Conservation (phyloP, 1,140 invertebrate species). For the Diorhabda sublineata region DNA sequence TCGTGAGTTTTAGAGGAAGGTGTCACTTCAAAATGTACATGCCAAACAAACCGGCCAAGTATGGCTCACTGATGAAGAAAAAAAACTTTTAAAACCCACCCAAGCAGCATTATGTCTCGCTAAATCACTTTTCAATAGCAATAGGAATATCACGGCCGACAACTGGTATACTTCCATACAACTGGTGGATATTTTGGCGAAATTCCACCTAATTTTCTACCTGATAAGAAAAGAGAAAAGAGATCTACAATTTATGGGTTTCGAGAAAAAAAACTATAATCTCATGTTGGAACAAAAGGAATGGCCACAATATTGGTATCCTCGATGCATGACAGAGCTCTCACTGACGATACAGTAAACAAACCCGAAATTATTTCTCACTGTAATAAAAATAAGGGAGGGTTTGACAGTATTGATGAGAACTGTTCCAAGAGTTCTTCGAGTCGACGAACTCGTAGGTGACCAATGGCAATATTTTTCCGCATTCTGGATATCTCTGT, state of each 20-base stretch:
- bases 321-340: constrained; percentile 32
- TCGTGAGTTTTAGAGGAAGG: constrained; percentile 15
- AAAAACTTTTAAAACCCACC: constrained; percentile 22
- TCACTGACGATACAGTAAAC: constrained; percentile 25
- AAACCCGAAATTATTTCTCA: constrained; percentile 44
- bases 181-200: constrained; percentile 36
- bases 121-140: constrained; percentile 34
- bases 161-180: constrained; percentile 44
- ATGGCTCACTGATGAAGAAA: constrained; percentile 17
- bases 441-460: constrained; percentile 41
- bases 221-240: constrained; percentile 18
- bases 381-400: constrained; percentile 47
- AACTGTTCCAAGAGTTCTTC: constrained; percentile 41
- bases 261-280: constrained; percentile 4
- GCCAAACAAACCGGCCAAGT: constrained; percentile 17
- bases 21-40: constrained; percentile 21
- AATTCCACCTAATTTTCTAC: constrained; percentile 35
- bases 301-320: constrained; percentile 38
- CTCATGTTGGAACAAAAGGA: constrained; percentile 28
- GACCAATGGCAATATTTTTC: constrained; percentile 37
- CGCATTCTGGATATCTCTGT: constrained; percentile 14
- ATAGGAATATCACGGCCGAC: constrained; percentile 45
- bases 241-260: constrained; percentile 22
- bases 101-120: constrained; percentile 36
- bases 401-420: constrained; percentile 47